phyloP scores from a whole-genome alignment of 2,113 vertebrate genomes.

The Butorides virescens region DNA sequence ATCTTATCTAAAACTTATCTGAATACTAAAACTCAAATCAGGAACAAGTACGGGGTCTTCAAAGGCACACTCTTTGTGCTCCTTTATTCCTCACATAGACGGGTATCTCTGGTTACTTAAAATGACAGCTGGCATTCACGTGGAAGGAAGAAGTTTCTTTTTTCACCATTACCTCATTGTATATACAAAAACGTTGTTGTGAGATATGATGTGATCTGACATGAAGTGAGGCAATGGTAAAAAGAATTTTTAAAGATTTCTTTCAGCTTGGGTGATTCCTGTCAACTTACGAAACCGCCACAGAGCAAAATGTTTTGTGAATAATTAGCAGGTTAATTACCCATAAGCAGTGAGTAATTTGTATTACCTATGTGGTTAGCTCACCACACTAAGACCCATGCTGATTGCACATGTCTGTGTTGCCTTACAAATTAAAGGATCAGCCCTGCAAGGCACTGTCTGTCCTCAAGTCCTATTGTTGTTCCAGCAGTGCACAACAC shows the following conservation, averaged over 20 bases:
- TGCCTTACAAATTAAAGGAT: constrained; percentile 36
- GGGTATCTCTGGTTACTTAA: constrained; percentile 41
- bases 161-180: constrained; percentile 52
- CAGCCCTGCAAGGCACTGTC: not conserved
- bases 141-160: constrained; percentile 49
- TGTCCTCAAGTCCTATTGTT: not conserved
- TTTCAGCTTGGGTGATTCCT: constrained; percentile 63
- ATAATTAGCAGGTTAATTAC: constrained; percentile 71
- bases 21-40: not conserved
- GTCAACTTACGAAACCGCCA: not conserved
- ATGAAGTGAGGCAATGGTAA: constrained; percentile 14
- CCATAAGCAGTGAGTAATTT: constrained; percentile 45
- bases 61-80: not conserved
- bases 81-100: not conserved
- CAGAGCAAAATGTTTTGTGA: constrained; percentile 52
- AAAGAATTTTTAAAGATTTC: constrained; percentile 41
- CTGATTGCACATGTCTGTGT: constrained; percentile 11
- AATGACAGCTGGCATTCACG: constrained; percentile 42
- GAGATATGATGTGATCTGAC: constrained; percentile 42
- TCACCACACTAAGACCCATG: not conserved
- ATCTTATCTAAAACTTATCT: not conserved
- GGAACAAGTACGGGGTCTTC: not conserved
- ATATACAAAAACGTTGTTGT: constrained; percentile 12
- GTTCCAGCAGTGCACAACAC: not conserved
- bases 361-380: constrained; percentile 43